Conservation (phyloP, 2,888 invertebrate genomes). For the Hyppa rectilinea region DNA sequence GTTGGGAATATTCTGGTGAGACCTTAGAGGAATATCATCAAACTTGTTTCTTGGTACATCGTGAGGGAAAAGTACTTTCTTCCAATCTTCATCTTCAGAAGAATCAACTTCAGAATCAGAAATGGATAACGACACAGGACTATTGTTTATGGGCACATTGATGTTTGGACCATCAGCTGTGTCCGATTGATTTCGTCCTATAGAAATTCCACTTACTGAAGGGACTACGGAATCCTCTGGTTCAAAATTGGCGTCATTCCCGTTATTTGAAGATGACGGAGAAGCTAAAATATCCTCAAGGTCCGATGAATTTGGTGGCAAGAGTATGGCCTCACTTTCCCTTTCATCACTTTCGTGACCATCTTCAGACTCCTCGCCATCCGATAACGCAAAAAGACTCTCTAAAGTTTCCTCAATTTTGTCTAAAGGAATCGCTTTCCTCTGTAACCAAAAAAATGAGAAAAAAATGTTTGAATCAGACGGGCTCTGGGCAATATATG, state of each 20-base stretch:
- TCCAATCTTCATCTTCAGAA: constrained; percentile 3
- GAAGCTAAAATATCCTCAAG: neutral
- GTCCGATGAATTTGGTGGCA: neutral
- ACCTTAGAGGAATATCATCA: constrained; percentile 1
- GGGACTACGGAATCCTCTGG: neutral
- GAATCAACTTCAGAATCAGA: neutral
- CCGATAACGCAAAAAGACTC: constrained; percentile 8
- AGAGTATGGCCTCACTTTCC: neutral
- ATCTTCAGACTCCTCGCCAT: neutral
- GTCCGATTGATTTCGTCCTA: neutral
- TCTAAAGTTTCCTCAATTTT: constrained; percentile 6
- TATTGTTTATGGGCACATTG: neutral
- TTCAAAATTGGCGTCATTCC: constrained; percentile 5
- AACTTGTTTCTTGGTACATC: neutral
- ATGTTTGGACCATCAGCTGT: neutral
- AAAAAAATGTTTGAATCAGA: neutral
- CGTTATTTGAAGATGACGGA: constrained; percentile 5
- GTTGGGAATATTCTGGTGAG: neutral
- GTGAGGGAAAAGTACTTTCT: constrained; percentile 2
- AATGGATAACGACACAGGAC: neutral
- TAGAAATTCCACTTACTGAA: neutral
- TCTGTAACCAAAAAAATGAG: constrained; percentile 3
- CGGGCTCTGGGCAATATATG: constrained; percentile 10
- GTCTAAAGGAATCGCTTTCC: constrained; percentile 4
- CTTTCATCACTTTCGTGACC: constrained; percentile 1